Percentiles rank a stretch among this genome's conserved stretches.
Evolutionary conservation across 1,140 invertebrate genomes (phyloP).

Genomic region (Portunus trituberculatus): DNA sequence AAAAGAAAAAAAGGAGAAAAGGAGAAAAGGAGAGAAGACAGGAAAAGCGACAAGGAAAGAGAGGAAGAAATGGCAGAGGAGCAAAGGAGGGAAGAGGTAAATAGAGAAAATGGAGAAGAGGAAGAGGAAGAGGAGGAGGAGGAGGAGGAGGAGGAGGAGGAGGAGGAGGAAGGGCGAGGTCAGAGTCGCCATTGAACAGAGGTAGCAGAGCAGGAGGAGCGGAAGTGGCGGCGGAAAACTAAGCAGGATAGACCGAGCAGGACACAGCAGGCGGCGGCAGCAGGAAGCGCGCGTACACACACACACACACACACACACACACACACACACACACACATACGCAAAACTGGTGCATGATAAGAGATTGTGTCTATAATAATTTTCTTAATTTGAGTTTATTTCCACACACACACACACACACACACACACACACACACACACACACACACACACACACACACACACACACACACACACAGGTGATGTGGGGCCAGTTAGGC

Average conservation of each 20-base stretch:
- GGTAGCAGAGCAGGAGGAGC: constrained; percentile 5
- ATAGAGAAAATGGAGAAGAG: neutral
- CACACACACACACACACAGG: neutral
- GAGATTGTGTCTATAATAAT: too few species aligned
- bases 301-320: neutral
- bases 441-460: neutral
- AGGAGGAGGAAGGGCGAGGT: neutral
- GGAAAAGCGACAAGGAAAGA: neutral
- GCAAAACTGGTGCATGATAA: neutral
- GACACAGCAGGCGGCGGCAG: neutral
- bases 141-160: neutral
- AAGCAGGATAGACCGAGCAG: too few species aligned
- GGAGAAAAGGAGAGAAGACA: neutral
- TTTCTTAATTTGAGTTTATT: too few species aligned
- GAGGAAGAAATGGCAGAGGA: neutral
- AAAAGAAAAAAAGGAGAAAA: neutral
- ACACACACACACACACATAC: neutral
- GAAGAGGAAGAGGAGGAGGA: neutral
- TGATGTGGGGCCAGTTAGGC: too few species aligned
- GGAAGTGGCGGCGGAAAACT: neutral
- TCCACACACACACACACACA: neutral
- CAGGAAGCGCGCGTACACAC: neutral
- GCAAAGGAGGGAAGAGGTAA: neutral
- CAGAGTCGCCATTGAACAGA: neutral
- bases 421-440: neutral